Base-by-base conservation (phyloP, 2,113 vertebrate genomes). In the Istiophorus platypterus region DNA sequence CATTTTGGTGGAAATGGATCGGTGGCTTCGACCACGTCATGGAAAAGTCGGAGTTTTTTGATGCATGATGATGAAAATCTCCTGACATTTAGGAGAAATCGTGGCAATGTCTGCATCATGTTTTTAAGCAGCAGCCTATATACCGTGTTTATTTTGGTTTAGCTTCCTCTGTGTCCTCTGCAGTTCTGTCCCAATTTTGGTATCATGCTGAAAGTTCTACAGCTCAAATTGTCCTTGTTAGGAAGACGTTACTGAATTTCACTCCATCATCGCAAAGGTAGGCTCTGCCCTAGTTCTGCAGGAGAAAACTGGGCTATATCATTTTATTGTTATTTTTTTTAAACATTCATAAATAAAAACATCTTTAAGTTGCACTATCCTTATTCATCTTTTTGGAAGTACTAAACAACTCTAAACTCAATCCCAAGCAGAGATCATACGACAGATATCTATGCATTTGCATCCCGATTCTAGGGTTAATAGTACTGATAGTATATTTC, bases 211-310 rank as follows among this genome's bases (percentile, higher is more conserved):
- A 67, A 64, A 69, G 52, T 22, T 63, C 3, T n/a, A 12, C n/a
- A 34, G 49, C 61, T 29, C 61, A 65, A 62, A 67, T 24, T 18
- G 26, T 64, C 72, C 56, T 57, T 29, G 27, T 20, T 86, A 63
- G 62, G 22, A 45, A 66, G 59, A 84, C 17, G 1, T 42, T 81
- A 54, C 10, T 64, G 47, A 68, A 69, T 81, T 78, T 54, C 68
- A 81, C 76, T 65, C 26, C 1, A 10, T 52, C 42, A 69, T 56
- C 2, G 17, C 26, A 34, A 39, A 57, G 56, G 7, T 72, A 20
- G 66, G 62, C 24, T 57, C 56, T 79, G 71, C 62, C 63, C 83
- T 57, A 62, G 49, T 81, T 90, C 45, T 74, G 17, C 54, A 39
- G 0, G 1, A 2, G 4, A 22, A n/a, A 63, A 58, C 15, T 49